A percentile compares a stretch with the other conserved stretches of the same genome.
phyloP scores from a whole-genome alignment of 53 echinoderm and acorn worm genomes.

The Apostichopus leukothele region DNA sequence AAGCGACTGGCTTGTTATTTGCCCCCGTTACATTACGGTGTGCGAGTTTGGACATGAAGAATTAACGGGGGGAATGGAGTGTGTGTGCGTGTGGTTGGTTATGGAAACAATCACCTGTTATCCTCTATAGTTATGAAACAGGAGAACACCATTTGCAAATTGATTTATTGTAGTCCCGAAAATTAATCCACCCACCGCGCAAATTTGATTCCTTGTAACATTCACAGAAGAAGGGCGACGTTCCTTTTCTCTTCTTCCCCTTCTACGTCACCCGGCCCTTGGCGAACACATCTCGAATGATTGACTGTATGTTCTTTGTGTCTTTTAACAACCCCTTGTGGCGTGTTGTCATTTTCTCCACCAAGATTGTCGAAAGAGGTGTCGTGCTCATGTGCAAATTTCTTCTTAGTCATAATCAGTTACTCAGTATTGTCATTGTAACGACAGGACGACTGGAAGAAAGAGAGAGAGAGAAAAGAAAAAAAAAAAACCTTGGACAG shows the following conservation, averaged over 20 bases:
- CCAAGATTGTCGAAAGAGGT: neutral
- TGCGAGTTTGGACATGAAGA: neutral
- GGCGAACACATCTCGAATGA: conserved; percentile 12
- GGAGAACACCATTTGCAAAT: neutral
- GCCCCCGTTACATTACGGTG: neutral
- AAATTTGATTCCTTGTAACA: neutral
- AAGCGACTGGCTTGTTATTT: neutral
- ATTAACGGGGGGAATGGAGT: neutral
- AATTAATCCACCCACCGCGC: neutral
- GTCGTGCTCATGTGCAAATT: conserved; percentile 28
- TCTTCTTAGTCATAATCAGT: conserved; percentile 31
- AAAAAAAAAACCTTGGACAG: too few relatives aligned
- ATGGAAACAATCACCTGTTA: neutral
- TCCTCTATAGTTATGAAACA: neutral
- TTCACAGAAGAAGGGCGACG: neutral
- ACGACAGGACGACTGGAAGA: too few relatives aligned
- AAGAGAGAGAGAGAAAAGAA: too few relatives aligned
- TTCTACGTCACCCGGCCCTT: neutral
- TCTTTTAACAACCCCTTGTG: conserved; percentile 22
- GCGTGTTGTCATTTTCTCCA: neutral
- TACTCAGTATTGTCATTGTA: too few relatives aligned
- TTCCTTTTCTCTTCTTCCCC: neutral
- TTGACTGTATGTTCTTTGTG: conserved; percentile 25
- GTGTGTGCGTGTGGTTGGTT: neutral
- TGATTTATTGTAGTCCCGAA: neutral